Percentiles rank a stretch among this genome's conserved stretches.
These are phyloP conservation scores for Drosophila rhopaloa DNA, from an alignment of 1,140 invertebrate species.

Conservation along the genomic window DNA sequence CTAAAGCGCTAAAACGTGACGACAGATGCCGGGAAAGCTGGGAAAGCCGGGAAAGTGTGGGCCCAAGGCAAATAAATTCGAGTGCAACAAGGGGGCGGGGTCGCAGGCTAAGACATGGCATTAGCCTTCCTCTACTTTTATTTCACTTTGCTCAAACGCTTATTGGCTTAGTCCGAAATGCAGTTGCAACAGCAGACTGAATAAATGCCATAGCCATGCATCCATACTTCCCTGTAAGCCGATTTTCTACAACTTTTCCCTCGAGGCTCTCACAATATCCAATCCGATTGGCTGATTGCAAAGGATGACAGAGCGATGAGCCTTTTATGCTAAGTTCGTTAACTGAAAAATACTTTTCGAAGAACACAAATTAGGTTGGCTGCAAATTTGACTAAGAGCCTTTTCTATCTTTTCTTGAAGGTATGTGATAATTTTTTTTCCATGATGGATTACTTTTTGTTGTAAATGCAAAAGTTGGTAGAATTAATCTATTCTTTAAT, in stretches of 20 bases:
- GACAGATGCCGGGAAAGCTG: constrained; percentile 46
- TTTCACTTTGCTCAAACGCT: constrained; percentile 70
- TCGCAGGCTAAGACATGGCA: constrained; percentile 44
- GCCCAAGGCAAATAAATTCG: constrained; percentile 54
- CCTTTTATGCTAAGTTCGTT: constrained; percentile 43
- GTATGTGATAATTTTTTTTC: constrained; percentile 44
- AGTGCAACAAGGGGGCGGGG: constrained; percentile 53
- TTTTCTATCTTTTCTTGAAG: constrained; percentile 46
- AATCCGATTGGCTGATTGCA: constrained; percentile 25
- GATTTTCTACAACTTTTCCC: constrained; percentile 40
- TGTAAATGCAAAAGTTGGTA: no score
- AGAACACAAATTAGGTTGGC: constrained; percentile 30
- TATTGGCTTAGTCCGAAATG: constrained; percentile 77
- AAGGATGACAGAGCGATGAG: constrained; percentile 25
- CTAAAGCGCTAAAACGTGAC: constrained; percentile 80
- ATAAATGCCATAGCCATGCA: constrained; percentile 66
- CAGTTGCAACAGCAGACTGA: constrained; percentile 61
- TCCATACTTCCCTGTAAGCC: constrained; percentile 48
- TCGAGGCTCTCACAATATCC: constrained; percentile 1
- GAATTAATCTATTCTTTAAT: no score
- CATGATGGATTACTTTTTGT: not conserved
- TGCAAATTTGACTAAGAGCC: constrained; percentile 15
- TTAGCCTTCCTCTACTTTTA: constrained; percentile 38
- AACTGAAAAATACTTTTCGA: constrained; percentile 7
- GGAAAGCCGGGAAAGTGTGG: constrained; percentile 10